Evolutionary conservation across 2,888 invertebrate species (phyloP).

Genomic region (Ramazzottius varieornatus): DNA sequence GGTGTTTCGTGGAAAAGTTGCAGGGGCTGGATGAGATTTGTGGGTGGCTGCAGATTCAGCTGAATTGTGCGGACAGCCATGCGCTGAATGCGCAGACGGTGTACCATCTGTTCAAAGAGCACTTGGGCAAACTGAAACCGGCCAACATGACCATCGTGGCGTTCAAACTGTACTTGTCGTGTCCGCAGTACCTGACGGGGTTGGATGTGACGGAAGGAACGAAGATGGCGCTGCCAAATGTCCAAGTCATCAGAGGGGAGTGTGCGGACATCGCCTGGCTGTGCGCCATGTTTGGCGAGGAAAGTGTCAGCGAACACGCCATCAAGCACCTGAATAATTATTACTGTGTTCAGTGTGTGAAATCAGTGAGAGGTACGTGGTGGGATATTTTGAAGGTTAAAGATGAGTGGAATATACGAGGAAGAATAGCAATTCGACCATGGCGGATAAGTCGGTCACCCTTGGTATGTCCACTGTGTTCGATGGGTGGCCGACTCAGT

Average conservation of each 20-base stretch:
- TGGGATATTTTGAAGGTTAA: conserved; percentile 23
- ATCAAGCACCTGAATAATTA: neutral
- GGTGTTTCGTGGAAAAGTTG: conserved; percentile 53
- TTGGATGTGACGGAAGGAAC: neutral
- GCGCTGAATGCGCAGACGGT: neutral
- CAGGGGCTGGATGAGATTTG: conserved; percentile 73
- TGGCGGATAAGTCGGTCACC: too few relatives aligned
- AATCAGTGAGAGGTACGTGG: conserved; percentile 74
- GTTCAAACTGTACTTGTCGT: conserved; percentile 29
- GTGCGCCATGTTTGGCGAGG: conserved; percentile 1
- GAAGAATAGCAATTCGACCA: too few relatives aligned
- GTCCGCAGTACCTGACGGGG: neutral
- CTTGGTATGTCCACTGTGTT: too few relatives aligned
- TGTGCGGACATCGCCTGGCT: neutral
- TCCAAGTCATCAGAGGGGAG: neutral
- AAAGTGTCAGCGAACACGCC: neutral
- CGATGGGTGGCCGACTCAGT: too few relatives aligned
- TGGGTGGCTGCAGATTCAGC: conserved; percentile 41
- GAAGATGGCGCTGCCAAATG: neutral
- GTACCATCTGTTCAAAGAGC: neutral
- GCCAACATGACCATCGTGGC: conserved; percentile 76
- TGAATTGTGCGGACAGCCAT: neutral
- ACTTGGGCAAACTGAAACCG: neutral
- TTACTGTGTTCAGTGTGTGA: neutral
- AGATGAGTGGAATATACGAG: too few relatives aligned